Evolutionary conservation across 2,797 vertebrate species (phyloP).

Genomic region (Chrysocyon brachyurus): DNA sequence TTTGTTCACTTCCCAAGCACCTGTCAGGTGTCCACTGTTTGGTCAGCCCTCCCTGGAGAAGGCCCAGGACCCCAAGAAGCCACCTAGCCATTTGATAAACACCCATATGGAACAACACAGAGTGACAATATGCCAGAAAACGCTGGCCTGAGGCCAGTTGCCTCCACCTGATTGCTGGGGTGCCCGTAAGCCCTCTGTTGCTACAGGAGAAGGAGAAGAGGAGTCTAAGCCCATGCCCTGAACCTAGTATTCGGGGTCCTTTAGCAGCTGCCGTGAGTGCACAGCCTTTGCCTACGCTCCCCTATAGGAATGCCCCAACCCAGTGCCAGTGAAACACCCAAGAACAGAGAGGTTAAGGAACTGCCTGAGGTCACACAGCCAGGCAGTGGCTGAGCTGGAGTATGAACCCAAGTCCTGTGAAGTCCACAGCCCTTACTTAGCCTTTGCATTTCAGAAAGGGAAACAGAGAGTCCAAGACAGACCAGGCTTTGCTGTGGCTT

Average conservation of each 20-base stretch:
- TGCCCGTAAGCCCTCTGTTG: neutral
- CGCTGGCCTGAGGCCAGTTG: neutral
- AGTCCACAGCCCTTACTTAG: neutral
- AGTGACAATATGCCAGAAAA: neutral
- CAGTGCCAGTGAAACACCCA: neutral
- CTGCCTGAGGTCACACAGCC: slow-evolving; percentile 14
- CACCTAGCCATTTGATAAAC: no score
- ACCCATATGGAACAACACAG: neutral
- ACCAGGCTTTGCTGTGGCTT: neutral
- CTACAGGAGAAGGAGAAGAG: neutral
- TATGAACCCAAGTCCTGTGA: neutral
- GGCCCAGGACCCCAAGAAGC: neutral
- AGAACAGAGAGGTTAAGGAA: slow-evolving; percentile 3
- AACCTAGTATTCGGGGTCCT: neutral
- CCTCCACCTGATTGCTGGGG: neutral
- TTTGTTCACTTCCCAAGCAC: neutral
- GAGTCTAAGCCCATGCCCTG: neutral
- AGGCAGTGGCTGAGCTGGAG: no score
- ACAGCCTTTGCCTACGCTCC: neutral
- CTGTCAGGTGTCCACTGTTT: neutral
- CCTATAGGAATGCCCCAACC: neutral
- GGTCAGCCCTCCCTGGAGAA: neutral
- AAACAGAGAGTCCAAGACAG: neutral
- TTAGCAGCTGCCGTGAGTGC: neutral
- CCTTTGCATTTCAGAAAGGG: neutral